Percentiles rank a stretch among this genome's conserved stretches.
Conservation (phyloP, 1,140 invertebrate species). For the Patella vulgata region DNA sequence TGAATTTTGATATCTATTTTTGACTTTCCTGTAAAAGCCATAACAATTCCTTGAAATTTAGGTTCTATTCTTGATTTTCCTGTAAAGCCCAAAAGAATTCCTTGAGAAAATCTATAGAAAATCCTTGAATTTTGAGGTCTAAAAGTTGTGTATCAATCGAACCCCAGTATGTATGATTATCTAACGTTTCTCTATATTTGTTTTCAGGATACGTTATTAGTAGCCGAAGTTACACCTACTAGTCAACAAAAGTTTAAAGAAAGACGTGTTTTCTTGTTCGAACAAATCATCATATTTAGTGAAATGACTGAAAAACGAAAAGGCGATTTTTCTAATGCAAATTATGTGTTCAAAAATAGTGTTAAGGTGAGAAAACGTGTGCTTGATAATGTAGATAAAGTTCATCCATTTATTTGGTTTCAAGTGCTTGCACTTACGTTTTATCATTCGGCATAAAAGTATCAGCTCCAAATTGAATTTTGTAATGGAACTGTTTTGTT, state of each 20-base stretch:
- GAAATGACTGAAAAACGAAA: constrained; percentile 86
- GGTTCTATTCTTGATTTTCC: too few species aligned
- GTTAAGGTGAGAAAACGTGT: constrained; percentile 82
- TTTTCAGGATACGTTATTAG: constrained; percentile 78
- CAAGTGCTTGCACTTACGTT: neutral
- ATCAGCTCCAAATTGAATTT: neutral
- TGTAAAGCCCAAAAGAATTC: too few species aligned
- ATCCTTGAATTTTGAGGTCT: too few species aligned
- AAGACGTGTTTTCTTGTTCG: constrained; percentile 96
- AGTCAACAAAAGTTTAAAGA: constrained; percentile 82
- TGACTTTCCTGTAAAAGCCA: too few species aligned
- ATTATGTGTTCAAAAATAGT: constrained; percentile 96
- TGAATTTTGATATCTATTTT: too few species aligned
- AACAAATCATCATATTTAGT: constrained; percentile 97
- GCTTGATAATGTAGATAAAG: neutral
- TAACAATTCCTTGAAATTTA: too few species aligned
- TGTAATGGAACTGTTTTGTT: neutral
- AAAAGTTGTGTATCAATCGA: neutral
- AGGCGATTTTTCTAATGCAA: constrained; percentile 93
- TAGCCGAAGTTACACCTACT: constrained; percentile 72
- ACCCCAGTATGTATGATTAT: neutral
- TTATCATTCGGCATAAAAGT: neutral
- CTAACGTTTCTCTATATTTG: neutral
- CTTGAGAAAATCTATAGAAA: too few species aligned
- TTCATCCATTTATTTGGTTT: neutral